These are phyloP conservation scores for Microplitis manilae DNA, from an alignment of 2,888 invertebrate genomes.

Conservation along the genomic window DNA sequence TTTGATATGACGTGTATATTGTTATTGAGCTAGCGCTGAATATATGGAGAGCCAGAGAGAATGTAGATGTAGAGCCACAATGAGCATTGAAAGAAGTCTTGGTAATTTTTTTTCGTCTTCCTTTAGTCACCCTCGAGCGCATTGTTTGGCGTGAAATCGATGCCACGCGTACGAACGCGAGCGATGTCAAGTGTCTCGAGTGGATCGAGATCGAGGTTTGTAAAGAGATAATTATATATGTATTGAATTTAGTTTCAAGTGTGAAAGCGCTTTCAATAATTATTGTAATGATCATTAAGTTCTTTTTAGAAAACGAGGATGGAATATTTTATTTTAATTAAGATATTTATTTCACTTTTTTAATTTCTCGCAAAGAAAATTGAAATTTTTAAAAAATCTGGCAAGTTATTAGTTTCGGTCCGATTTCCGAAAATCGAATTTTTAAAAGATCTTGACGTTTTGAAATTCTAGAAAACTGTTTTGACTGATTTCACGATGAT, in stretches of 20 bases:
- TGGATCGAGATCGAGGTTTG: not conserved
- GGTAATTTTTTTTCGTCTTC: slow-evolving; percentile 33
- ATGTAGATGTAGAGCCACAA: slow-evolving; percentile 11
- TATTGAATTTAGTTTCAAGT: not conserved
- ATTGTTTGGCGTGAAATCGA: slow-evolving; percentile 67
- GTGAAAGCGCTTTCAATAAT: not conserved
- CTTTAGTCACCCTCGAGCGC: slow-evolving; percentile 40
- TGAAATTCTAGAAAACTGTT: too few relatives aligned
- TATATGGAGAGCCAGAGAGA: not conserved
- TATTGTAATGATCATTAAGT: not conserved
- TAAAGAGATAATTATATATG: not conserved
- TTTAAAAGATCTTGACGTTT: too few relatives aligned
- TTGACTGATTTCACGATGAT: too few relatives aligned
- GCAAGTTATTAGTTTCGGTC: too few relatives aligned
- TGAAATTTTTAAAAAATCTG: too few relatives aligned
- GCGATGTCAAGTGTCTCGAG: not conserved
- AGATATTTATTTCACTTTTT: too few relatives aligned
- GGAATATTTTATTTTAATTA: too few relatives aligned
- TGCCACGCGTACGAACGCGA: slow-evolving; percentile 54
- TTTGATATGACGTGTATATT: slow-evolving; percentile 49
- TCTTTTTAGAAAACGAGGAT: not conserved
- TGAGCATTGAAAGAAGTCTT: slow-evolving; percentile 21
- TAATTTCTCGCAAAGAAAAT: too few relatives aligned
- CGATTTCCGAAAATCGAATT: too few relatives aligned
- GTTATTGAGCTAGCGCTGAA: slow-evolving; percentile 12